Conservation (phyloP, 1,140 invertebrate genomes). For the Varroa destructor region DNA sequence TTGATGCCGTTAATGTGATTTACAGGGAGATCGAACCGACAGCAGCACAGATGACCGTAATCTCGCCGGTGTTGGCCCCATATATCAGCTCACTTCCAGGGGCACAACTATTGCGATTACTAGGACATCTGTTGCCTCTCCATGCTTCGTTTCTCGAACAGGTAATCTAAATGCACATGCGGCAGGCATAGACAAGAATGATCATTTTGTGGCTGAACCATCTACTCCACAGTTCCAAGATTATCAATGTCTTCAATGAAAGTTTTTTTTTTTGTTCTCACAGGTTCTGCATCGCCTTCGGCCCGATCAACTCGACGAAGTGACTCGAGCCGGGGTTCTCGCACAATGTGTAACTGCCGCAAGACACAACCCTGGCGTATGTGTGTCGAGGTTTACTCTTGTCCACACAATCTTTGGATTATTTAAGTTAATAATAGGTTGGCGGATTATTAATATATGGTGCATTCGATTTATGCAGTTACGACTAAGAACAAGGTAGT, state of each 20-base stretch:
- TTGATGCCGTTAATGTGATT: too few species aligned
- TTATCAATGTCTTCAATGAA: too few species aligned
- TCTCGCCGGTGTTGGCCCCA: slow-evolving; percentile 4
- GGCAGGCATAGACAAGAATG: too few species aligned
- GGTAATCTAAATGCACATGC: too few species aligned
- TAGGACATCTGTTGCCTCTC: slow-evolving; percentile 4
- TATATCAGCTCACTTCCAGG: slow-evolving; percentile 1
- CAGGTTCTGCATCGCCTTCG: slow-evolving; percentile 7
- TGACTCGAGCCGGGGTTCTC: slow-evolving; percentile 12
- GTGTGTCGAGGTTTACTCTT: neutral
- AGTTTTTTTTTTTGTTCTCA: too few species aligned
- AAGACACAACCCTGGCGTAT: slow-evolving; percentile 16
- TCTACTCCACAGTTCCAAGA: too few species aligned
- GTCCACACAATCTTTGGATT: neutral
- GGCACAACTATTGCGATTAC: neutral
- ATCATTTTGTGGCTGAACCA: too few species aligned
- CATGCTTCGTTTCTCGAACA: slow-evolving; percentile 13
- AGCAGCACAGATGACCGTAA: neutral
- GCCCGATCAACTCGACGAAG: neutral
- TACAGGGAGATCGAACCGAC: slow-evolving; percentile 11
- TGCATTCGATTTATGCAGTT: too few species aligned
- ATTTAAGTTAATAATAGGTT: too few species aligned
- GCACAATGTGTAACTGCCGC: slow-evolving; percentile 8
- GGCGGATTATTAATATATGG: too few species aligned
- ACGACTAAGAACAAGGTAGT: too few species aligned